A percentile compares a stretch with the other conserved stretches of the same genome.
Evolutionary conservation across 2,113 vertebrate species (phyloP).

Genomic region (Scomber colias): DNA sequence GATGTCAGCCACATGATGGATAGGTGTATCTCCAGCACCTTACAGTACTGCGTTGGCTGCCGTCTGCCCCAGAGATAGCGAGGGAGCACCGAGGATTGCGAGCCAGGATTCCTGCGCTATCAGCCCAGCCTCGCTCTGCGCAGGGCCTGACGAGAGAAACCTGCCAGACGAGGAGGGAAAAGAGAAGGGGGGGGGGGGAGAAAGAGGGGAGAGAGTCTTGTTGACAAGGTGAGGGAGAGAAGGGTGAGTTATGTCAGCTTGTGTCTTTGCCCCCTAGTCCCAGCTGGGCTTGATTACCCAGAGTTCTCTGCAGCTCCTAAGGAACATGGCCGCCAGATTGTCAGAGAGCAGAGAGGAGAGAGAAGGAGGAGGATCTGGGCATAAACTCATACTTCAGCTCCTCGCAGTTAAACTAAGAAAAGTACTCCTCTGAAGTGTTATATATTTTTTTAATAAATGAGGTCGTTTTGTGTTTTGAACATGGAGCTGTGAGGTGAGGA

Average conservation of each 20-base stretch:
- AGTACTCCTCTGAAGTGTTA: background rate
- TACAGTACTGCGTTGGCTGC: slow-evolving; percentile 29
- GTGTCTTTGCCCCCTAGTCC: slow-evolving; percentile 66
- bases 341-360: slow-evolving; percentile 12
- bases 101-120: slow-evolving; percentile 72
- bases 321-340: slow-evolving; percentile 27
- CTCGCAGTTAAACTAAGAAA: slow-evolving; percentile 4
- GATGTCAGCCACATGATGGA: slow-evolving; percentile 39
- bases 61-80: slow-evolving; percentile 23
- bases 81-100: slow-evolving; percentile 34
- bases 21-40: slow-evolving; percentile 39
- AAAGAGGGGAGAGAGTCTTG: slow-evolving; percentile 37
- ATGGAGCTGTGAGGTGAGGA: background rate
- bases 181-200: slow-evolving; percentile 2
- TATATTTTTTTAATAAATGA: slow-evolving; percentile 30
- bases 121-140: slow-evolving; percentile 40
- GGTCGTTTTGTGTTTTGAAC: slow-evolving; percentile 26
- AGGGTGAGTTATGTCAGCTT: slow-evolving; percentile 66
- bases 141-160: slow-evolving; percentile 73
- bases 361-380: slow-evolving; percentile 30
- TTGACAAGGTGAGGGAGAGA: slow-evolving; percentile 69
- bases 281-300: slow-evolving; percentile 75
- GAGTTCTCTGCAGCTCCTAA: slow-evolving; percentile 51
- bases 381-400: slow-evolving; percentile 31
- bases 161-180: slow-evolving; percentile 69